Evolutionary conservation across 2,888 invertebrate species (phyloP), one percentile per base, ranked within the genome.

Genomic region (Syrista parreyssii): DNA sequence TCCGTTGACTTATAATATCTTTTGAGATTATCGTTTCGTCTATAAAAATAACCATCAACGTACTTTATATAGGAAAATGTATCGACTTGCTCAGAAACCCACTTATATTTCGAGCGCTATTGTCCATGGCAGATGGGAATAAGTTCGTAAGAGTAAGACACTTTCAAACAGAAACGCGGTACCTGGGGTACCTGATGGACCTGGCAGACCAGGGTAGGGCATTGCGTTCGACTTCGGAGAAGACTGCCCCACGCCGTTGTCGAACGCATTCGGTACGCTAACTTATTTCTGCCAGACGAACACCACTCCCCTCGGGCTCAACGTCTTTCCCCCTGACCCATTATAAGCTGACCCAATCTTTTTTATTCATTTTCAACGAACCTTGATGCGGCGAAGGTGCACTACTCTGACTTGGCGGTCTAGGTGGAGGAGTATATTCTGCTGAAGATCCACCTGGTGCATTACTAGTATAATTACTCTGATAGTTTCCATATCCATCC

Each of bases 401-500:
- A 88, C 93, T 94, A 82, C 93, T 93, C 90, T 95, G 95, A 82
- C 94, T 93, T 73, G 94, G 95, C 92, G 97, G 96, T 92, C 96
- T 93, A 88, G 94, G 94, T 15, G 92, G 90, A 80, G 95, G 94
- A 84, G 93, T 94, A 88, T 95, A 95, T 82, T 95, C 95, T 9
- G 94, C 93, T 79, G 93, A 93, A 74, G 93, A 91, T 71, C 93
- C 93, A 80, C 94, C 93, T 32, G 93, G 93, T 87, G 93, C 93
- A 77, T 92, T 92, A 80, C 91, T 88, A 83, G 94, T 94, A 91
- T 96, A 96, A 81, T 93, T 93, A 84, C 94, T 93, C 88, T 93
- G 94, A 89, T 94, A 94, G 82, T 93, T 93, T 82, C 95, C 94
- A 92, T 97, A 96, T 80, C 95, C 96, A 92, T 97, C 97, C 95